Conservation (phyloP, 2,888 invertebrate genomes). For the Trachelus iudaicus region DNA sequence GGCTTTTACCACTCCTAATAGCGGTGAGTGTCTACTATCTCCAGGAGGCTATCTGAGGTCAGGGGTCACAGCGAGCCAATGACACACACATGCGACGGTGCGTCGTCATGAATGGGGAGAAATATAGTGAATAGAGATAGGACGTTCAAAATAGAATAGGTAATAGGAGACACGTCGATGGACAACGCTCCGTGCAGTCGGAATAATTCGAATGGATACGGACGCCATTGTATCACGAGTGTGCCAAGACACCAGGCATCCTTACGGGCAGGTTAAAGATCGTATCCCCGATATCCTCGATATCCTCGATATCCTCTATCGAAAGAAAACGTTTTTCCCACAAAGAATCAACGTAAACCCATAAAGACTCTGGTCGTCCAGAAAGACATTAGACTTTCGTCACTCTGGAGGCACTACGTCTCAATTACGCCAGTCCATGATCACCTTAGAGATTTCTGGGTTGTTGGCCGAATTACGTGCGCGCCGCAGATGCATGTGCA, state of each 20-base stretch:
- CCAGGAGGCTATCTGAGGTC: slow-evolving; percentile 55
- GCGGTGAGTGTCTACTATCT: slow-evolving; percentile 44
- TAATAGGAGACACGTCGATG: background rate
- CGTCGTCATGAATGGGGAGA: slow-evolving; percentile 24
- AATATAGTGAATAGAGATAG: slow-evolving; percentile 37
- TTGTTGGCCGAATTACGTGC: slow-evolving; percentile 14
- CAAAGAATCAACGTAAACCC: background rate
- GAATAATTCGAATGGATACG: background rate
- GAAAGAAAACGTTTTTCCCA: background rate
- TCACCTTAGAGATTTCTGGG: slow-evolving; percentile 1
- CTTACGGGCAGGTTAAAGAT: background rate
- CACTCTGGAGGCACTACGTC: background rate
- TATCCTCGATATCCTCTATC: background rate
- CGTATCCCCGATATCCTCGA: too few species aligned
- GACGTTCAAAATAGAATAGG: slow-evolving; percentile 23
- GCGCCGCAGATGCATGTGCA: slow-evolving; percentile 30
- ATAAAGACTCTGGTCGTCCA: background rate
- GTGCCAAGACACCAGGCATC: background rate
- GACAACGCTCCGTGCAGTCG: background rate
- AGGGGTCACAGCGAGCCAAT: slow-evolving; percentile 47
- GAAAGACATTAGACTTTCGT: background rate
- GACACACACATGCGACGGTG: slow-evolving; percentile 36
- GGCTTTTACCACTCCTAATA: slow-evolving; percentile 39
- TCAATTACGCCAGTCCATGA: slow-evolving; percentile 2
- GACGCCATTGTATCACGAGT: background rate